Evolutionary conservation across 2,797 vertebrate genomes (phyloP).

Genomic region (Erethizon dorsatum): DNA sequence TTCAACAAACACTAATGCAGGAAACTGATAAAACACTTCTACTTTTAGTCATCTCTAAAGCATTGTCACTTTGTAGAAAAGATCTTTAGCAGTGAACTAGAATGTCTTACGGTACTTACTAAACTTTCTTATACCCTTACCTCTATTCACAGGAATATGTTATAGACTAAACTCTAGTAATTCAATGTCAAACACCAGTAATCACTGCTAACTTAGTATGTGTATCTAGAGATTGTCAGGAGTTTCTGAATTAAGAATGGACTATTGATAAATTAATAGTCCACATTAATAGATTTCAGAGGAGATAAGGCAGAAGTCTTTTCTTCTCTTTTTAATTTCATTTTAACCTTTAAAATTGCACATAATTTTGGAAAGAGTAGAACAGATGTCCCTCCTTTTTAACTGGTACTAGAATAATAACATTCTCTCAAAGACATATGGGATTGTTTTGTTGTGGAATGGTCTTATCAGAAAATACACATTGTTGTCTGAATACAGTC

Average conservation of each 20-base stretch:
- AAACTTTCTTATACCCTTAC: neutral
- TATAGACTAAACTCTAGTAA: neutral
- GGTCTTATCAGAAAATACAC: neutral
- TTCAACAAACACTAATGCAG: neutral
- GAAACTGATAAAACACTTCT: neutral
- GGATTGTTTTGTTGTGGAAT: neutral
- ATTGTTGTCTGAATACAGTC: neutral
- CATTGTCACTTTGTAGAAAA: neutral
- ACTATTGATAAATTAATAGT: neutral
- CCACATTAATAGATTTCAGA: neutral
- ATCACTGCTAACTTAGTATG: too few species aligned
- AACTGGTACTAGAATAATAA: neutral
- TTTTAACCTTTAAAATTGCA: constrained; percentile 20
- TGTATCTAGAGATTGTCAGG: neutral
- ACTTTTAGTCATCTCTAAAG: neutral
- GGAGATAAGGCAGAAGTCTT: neutral
- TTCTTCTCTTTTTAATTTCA: neutral
- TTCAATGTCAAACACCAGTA: neutral
- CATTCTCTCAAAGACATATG: constrained; percentile 2
- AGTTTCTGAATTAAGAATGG: neutral
- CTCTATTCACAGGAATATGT: neutral
- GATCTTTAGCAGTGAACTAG: neutral
- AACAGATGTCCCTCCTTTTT: neutral
- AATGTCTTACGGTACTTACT: neutral
- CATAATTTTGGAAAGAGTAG: constrained; percentile 7